Evolutionary conservation across 2,888 invertebrate species (phyloP).

Genomic region (Brenthis daphne): DNA sequence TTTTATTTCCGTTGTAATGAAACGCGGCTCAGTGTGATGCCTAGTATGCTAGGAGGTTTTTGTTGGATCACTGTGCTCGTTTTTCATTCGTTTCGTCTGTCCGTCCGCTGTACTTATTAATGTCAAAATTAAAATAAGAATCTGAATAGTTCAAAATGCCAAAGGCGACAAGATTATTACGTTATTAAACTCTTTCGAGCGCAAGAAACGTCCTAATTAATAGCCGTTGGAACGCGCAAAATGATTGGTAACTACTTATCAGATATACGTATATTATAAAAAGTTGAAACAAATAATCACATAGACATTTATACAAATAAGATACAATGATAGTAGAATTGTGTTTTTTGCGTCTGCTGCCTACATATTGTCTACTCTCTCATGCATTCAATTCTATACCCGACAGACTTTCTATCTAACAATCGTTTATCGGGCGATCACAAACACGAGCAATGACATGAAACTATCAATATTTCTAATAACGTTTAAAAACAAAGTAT

Average conservation of each 20-base stretch:
- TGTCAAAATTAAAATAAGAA: slow-evolving; percentile 73
- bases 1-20: slow-evolving; percentile 77
- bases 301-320: slow-evolving; percentile 43
- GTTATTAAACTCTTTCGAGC: slow-evolving; percentile 60
- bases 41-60: slow-evolving; percentile 72
- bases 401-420: slow-evolving; percentile 75
- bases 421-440: slow-evolving; percentile 76
- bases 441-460: slow-evolving; percentile 79
- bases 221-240: slow-evolving; percentile 57
- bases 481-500: slow-evolving; percentile 80
- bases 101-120: slow-evolving; percentile 65
- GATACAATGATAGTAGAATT: slow-evolving; percentile 53
- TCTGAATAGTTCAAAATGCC: slow-evolving; percentile 62
- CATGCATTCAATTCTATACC: slow-evolving; percentile 68
- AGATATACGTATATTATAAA: slow-evolving; percentile 33
- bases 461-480: slow-evolving; percentile 82
- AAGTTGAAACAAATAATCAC: slow-evolving; percentile 40
- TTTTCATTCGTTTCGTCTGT: slow-evolving; percentile 75
- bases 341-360: slow-evolving; percentile 57
- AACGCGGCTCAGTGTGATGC: slow-evolving; percentile 73
- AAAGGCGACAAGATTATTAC: slow-evolving; percentile 71
- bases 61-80: slow-evolving; percentile 68
- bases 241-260: slow-evolving; percentile 27
- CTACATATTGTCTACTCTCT: slow-evolving; percentile 61
- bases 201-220: slow-evolving; percentile 64